Conservation (phyloP, 1,140 invertebrate species). For the Glossosoma conforme region DNA sequence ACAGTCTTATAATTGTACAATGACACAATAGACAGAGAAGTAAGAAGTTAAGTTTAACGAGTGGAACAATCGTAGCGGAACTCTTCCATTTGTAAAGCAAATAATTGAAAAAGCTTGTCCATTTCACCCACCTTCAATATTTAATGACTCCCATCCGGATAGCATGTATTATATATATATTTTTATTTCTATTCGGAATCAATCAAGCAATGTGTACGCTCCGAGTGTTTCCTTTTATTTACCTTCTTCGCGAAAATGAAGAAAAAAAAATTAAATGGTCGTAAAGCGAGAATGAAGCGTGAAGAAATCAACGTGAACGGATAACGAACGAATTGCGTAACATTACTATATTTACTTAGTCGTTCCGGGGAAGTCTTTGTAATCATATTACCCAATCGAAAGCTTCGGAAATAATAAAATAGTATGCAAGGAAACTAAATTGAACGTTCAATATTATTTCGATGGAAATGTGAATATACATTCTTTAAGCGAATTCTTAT, state of each 20-base stretch:
- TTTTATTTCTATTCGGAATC: constrained; percentile 17
- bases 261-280: constrained; percentile 11
- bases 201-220: constrained; percentile 9
- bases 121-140: too few species aligned
- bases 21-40: too few species aligned
- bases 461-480: not conserved
- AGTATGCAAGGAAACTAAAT: constrained; percentile 12
- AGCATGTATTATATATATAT: constrained; percentile 15
- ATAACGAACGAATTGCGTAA: constrained; percentile 26
- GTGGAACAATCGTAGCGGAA: too few species aligned
- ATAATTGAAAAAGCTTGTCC: too few species aligned
- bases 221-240: constrained; percentile 20
- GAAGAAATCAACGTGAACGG: constrained; percentile 27
- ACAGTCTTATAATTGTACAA: too few species aligned
- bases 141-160: too few species aligned
- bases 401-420: constrained; percentile 11
- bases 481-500: too few species aligned
- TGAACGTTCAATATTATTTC: too few species aligned
- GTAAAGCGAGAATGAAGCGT: constrained; percentile 21
- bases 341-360: constrained; percentile 28
- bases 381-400: constrained; percentile 24
- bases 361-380: constrained; percentile 23
- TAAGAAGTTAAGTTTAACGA: too few species aligned
- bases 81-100: too few species aligned
- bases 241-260: constrained; percentile 20